Percentiles rank a stretch among this genome's conserved stretches.
Conservation (phyloP, 1,140 invertebrate species). For the Sitophilus oryzae region DNA sequence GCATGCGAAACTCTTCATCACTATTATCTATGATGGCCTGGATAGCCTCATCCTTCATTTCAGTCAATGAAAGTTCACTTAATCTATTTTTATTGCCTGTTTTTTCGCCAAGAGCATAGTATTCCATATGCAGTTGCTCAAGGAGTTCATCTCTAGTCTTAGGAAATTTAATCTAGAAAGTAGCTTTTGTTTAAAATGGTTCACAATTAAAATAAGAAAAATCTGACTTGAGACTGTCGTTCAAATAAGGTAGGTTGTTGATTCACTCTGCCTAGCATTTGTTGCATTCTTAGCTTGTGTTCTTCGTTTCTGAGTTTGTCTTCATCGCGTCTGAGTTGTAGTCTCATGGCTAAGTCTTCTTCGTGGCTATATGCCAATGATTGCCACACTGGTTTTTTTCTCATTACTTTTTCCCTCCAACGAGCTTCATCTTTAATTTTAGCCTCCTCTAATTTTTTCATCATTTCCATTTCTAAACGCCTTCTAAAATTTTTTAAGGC, state of each 20-base stretch:
- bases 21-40: conserved; percentile 26
- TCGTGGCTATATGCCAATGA: conserved; percentile 60
- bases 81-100: conserved; percentile 18
- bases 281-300: conserved; percentile 62
- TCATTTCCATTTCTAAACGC: conserved; percentile 58
- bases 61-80: conserved; percentile 29
- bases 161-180: conserved; percentile 31
- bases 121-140: conserved; percentile 32
- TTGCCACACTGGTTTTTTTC: conserved; percentile 63
- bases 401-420: conserved; percentile 53
- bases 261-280: conserved; percentile 63
- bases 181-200: conserved; percentile 5
- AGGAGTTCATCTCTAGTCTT: conserved; percentile 35
- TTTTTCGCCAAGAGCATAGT: neutral
- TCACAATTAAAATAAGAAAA: too few relatives aligned
- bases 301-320: conserved; percentile 59
- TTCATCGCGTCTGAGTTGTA: conserved; percentile 58
- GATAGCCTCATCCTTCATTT: conserved; percentile 36
- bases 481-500: conserved; percentile 43
- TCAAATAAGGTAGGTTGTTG: conserved; percentile 64
- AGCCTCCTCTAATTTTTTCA: conserved; percentile 53
- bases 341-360: conserved; percentile 59
- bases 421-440: conserved; percentile 51
- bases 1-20: too few relatives aligned
- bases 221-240: conserved; percentile 63